Percentiles rank a stretch among this genome's conserved stretches.
These are phyloP conservation scores for Acleris emargana DNA, from an alignment of 2,888 invertebrate genomes.

Conservation along the genomic window DNA sequence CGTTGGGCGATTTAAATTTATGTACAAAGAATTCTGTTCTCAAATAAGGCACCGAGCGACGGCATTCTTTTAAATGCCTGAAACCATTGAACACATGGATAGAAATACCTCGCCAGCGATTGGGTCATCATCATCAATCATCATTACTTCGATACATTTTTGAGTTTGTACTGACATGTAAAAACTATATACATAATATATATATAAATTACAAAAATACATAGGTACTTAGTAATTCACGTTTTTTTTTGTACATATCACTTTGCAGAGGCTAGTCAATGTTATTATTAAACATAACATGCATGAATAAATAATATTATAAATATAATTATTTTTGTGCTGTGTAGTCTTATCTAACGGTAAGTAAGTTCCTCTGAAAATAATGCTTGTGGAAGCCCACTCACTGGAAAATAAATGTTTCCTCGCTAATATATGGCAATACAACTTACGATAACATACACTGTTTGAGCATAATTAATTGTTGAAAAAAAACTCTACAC, in stretches of 20 bases:
- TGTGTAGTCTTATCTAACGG: conserved; percentile 13
- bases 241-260: conserved; percentile 32
- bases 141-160: conserved; percentile 11
- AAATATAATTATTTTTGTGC: conserved; percentile 30
- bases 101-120: conserved; percentile 12
- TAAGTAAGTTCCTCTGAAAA: conserved; percentile 13
- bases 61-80: conserved; percentile 35
- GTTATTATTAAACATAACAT: conserved; percentile 21
- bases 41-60: conserved; percentile 40
- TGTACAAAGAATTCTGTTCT: conserved; percentile 21
- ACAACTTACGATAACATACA: conserved; percentile 32
- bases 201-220: conserved; percentile 34
- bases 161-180: conserved; percentile 30
- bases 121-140: neutral
- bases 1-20: conserved; percentile 2
- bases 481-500: conserved; percentile 12
- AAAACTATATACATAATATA: conserved; percentile 25
- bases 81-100: conserved; percentile 16
- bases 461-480: conserved; percentile 35
- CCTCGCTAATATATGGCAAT: conserved; percentile 32
- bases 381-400: conserved; percentile 36
- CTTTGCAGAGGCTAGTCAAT: conserved; percentile 25
- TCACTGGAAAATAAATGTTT: conserved; percentile 29
- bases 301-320: conserved; percentile 22
- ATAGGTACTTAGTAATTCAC: conserved; percentile 37